Evolutionary conservation across 2,113 vertebrate species (phyloP).

Genomic region (Equus przewalskii): DNA sequence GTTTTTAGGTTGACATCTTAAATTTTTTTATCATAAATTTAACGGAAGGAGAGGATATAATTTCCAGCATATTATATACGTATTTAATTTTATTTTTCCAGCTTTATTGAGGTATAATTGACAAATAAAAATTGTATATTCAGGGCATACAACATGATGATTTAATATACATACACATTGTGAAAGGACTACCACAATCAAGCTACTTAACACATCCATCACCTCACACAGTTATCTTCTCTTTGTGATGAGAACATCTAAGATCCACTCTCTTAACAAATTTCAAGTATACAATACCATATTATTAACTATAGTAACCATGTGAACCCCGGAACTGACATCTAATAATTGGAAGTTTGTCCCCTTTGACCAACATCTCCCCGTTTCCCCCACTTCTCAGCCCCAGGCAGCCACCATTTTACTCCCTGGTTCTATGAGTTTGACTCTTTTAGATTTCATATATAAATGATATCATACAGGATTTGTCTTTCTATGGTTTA

Average conservation of each 20-base stretch:
- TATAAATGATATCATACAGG: neutral
- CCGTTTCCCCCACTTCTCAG: neutral
- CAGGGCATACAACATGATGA: neutral
- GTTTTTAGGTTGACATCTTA: neutral
- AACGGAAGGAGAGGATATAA: neutral
- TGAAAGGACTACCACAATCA: neutral
- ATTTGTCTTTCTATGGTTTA: neutral
- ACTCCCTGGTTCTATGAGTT: neutral
- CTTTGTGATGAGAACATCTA: neutral
- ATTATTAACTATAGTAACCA: neutral
- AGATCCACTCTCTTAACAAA: neutral
- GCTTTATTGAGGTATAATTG: neutral
- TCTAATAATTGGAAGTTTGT: neutral
- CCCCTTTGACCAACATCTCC: neutral
- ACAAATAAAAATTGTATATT: neutral
- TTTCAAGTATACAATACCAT: neutral
- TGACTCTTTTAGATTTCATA: neutral
- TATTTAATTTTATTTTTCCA: neutral
- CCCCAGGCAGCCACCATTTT: neutral
- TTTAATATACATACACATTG: neutral
- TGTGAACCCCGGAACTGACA: neutral
- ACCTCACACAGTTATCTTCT: neutral
- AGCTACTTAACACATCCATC: neutral
- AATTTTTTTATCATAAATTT: conserved; percentile 19
- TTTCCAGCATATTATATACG: neutral